Evolutionary conservation across 64 coral and sea anemone genomes (phyloP).

Genomic region (Dendronephthya gigantea): DNA sequence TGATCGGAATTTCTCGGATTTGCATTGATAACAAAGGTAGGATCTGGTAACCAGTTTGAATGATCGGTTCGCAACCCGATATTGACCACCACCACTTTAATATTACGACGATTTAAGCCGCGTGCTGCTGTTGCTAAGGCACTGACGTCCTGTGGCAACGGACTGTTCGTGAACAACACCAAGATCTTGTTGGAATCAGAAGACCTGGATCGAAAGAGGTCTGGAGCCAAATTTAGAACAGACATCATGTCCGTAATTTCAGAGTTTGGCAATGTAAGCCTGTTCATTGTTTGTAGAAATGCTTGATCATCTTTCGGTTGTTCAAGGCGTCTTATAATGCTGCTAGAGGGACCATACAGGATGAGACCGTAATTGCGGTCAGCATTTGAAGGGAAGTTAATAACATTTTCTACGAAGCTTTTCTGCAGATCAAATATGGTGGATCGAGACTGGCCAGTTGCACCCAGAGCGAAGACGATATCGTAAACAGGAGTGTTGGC

Average conservation of each 20-base stretch:
- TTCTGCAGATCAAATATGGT: not conserved
- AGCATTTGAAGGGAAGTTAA: not conserved
- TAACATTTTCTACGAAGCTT: not conserved
- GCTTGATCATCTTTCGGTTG: not conserved
- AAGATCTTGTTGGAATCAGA: not conserved
- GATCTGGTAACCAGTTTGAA: not conserved
- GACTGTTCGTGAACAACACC: not conserved
- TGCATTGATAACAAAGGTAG: not conserved
- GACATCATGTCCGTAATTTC: not conserved
- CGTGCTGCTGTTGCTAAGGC: not conserved
- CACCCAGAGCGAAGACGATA: not conserved
- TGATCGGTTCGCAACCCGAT: not conserved
- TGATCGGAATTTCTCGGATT: not conserved
- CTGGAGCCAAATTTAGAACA: not conserved
- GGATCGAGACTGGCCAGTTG: not conserved
- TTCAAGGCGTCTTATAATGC: not conserved
- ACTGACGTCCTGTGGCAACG: constrained; percentile 5
- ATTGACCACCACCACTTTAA: not conserved
- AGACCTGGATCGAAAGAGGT: not conserved
- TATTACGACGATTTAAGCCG: not conserved
- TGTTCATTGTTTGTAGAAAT: not conserved
- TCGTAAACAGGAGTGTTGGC: not conserved
- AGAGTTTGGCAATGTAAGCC: not conserved
- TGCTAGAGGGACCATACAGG: not conserved
- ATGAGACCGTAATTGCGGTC: not conserved